These are phyloP conservation scores for Drosophila fuyamai DNA, from an alignment of 1,140 invertebrate genomes.

Conservation along the genomic window DNA sequence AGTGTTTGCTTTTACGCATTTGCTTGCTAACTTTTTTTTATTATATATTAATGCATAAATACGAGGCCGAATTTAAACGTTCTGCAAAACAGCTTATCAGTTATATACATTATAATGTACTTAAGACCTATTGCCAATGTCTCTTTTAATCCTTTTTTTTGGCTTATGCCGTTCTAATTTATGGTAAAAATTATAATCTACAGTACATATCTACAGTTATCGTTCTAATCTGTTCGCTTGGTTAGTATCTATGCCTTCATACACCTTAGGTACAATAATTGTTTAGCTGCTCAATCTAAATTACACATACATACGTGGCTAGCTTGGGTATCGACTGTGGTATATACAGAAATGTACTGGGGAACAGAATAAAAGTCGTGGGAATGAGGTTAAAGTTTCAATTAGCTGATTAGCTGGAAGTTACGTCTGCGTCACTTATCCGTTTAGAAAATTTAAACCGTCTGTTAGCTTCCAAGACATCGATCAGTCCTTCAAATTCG, in stretches of 20 bases:
- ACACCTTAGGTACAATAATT: constrained; percentile 75
- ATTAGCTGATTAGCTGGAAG: constrained; percentile 39
- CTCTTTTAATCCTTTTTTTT: constrained; percentile 14
- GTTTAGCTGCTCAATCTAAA: constrained; percentile 62
- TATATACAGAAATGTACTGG: constrained; percentile 70
- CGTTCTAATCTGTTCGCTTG: constrained; percentile 49
- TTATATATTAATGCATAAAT: constrained; percentile 56
- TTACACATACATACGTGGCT: constrained; percentile 40
- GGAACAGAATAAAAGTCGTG: constrained; percentile 24
- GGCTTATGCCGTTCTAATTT: constrained; percentile 5
- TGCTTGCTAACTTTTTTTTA: constrained; percentile 64
- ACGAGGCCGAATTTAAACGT: constrained; percentile 46
- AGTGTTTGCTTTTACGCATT: constrained; percentile 66
- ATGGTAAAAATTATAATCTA: constrained; percentile 71
- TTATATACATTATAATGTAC: constrained; percentile 55
- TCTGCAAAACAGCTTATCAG: constrained; percentile 55
- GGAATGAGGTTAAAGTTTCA: constrained; percentile 48
- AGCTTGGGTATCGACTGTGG: constrained; percentile 38
- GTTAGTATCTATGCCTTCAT: constrained; percentile 57
- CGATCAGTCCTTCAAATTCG: constrained; percentile 2
- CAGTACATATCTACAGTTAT: constrained; percentile 80
- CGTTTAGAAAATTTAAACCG: constrained; percentile 3
- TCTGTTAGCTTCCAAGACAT: constrained; percentile 6
- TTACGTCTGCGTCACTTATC: constrained; percentile 4
- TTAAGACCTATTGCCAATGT: constrained; percentile 41